Percentiles rank a stretch among this genome's conserved stretches.
Evolutionary conservation across 2,888 invertebrate genomes (phyloP).

Genomic region (Gasteruption jaculator): DNA sequence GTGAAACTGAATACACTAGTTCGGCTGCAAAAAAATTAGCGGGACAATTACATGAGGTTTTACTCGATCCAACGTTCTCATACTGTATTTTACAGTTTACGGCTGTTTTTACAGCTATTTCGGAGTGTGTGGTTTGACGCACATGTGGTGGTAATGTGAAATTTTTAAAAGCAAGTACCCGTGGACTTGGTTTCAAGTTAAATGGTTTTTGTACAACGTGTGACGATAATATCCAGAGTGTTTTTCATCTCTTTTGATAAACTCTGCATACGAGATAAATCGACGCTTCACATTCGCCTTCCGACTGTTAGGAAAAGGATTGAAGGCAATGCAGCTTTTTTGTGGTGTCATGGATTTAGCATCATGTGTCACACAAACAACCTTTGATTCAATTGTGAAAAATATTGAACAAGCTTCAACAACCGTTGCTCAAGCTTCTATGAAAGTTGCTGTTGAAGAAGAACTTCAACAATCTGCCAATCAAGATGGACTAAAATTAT

Average conservation of each 20-base stretch:
- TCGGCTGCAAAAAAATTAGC: too few species aligned
- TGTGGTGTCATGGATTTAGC: slow-evolving; percentile 7
- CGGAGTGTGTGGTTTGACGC: too few species aligned
- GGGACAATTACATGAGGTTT: too few species aligned
- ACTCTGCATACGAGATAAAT: slow-evolving; percentile 2
- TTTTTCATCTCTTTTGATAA: slow-evolving; percentile 2
- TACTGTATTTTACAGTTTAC: too few species aligned
- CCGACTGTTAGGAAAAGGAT: slow-evolving; percentile 4
- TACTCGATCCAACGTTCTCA: too few species aligned
- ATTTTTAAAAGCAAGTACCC: too few species aligned
- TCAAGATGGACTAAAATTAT: too few species aligned
- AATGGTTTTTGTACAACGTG: background rate
- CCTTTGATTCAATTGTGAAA: background rate
- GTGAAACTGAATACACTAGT: too few species aligned
- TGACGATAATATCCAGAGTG: slow-evolving; percentile 2
- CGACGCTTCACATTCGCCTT: background rate
- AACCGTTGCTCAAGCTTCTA: slow-evolving; percentile 1
- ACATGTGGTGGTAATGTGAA: too few species aligned
- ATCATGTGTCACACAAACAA: background rate
- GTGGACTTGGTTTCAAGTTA: too few species aligned
- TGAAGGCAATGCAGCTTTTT: background rate
- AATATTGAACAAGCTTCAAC: slow-evolving; percentile 1
- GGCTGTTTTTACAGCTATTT: too few species aligned
- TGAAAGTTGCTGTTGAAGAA: background rate
- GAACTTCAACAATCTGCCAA: too few species aligned